Evolutionary conservation across 2,113 vertebrate species (phyloP).

Genomic region (Lasiurus cinereus): DNA sequence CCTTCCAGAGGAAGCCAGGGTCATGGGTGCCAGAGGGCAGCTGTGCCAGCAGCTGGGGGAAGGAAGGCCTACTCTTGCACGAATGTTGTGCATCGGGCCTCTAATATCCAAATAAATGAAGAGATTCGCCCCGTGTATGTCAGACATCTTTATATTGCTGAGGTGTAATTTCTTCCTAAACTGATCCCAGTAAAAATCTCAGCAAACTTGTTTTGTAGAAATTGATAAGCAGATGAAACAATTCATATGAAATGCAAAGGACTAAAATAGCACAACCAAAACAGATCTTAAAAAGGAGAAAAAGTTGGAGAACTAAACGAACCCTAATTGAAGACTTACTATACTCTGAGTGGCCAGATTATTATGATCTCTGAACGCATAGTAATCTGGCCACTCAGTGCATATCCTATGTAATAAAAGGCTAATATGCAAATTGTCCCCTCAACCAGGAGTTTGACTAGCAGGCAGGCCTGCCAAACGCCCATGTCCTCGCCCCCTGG

Average conservation of each 20-base stretch:
- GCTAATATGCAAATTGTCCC: too few species aligned
- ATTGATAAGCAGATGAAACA: slow-evolving; percentile 22
- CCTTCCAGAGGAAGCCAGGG: too few species aligned
- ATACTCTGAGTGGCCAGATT: background rate
- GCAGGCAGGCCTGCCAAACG: too few species aligned
- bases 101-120: background rate
- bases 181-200: slow-evolving; percentile 29
- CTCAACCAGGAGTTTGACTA: too few species aligned
- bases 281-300: background rate
- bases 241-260: background rate
- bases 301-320: background rate
- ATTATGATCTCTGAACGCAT: too few species aligned
- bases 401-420: too few species aligned
- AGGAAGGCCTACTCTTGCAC: too few species aligned
- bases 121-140: background rate
- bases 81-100: too few species aligned
- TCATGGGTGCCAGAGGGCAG: too few species aligned
- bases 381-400: too few species aligned
- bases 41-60: too few species aligned
- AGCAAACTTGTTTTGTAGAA: slow-evolving; percentile 38
- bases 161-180: background rate
- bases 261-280: slow-evolving; percentile 20
- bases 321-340: background rate
- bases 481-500: too few species aligned
- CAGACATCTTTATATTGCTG: background rate